Evolutionary conservation across 2,797 vertebrate genomes (phyloP).

Genomic region (Masticophis lateralis): DNA sequence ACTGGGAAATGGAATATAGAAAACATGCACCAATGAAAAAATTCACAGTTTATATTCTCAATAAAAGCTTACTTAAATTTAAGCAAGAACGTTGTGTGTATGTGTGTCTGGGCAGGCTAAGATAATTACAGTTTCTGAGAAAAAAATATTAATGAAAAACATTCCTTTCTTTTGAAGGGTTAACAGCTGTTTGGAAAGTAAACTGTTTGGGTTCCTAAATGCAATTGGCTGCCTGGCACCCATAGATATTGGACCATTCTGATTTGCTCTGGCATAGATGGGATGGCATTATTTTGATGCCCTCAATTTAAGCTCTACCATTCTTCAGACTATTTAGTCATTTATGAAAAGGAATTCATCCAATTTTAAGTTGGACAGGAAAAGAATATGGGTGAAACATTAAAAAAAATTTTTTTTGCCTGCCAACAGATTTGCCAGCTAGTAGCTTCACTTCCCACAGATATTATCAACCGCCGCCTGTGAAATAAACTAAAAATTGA

Average conservation of each 20-base stretch:
- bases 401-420: not conserved
- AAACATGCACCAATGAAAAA: not conserved
- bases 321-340: not conserved
- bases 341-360: not conserved
- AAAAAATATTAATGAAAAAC: not conserved
- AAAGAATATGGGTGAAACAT: not conserved
- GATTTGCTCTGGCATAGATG: not conserved
- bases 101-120: not conserved
- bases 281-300: not conserved
- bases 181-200: not conserved
- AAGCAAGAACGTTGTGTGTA: not conserved
- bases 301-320: not conserved
- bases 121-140: not conserved
- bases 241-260: not conserved
- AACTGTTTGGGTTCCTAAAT: not conserved
- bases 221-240: not conserved
- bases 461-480: not conserved
- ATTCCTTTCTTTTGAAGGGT: not conserved
- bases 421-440: not conserved
- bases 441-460: not conserved
- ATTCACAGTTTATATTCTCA: not conserved
- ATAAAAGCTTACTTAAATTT: not conserved
- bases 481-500: slow-evolving; percentile 20
- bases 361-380: not conserved
- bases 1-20: not conserved